Evolutionary conservation across 2,888 invertebrate genomes (phyloP), one percentile per base, ranked within the genome.

Genomic region (Stratiomys singularior): DNA sequence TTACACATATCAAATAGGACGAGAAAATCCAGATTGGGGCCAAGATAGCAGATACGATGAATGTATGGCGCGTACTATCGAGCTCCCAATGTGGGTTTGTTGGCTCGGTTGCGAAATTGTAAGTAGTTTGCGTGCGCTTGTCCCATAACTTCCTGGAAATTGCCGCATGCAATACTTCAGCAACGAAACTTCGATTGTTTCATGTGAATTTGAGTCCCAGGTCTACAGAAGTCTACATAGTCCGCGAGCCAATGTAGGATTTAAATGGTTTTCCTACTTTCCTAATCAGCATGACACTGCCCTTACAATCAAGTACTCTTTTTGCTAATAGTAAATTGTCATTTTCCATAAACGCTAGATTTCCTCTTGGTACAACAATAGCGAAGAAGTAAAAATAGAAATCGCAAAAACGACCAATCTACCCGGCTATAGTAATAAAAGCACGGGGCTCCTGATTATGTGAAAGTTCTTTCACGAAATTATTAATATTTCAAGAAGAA

Each of bases 111-210:
- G 37, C 37, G 3, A 9, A 37, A 37, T 37, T 37, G 37, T 37
- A 9, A 52, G 18, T 15, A 52, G 18, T 47, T 69, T 78, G 78
- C 78, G 78, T 78, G 78, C 66, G 30, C 56, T 46, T 47, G 56
- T 74, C 64, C 44, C 72, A 74, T 78, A 72, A 78, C 30, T 78
- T 66, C 74, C 47, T 27, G 21, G 52, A 74, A 66, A 78, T 74
- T 74, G 74, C 52, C 78, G 74, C 74, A 78, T 64, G 67, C 66
- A 66, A 78, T 46, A 52, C 37, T 74, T 60, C 13, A 63, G 27
- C 74, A 5, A 37, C 37, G 66, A 37, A 25, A 58, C 46, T 74
- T 78, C 47, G 52, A 21, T 47, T 47, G n/a, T 46, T 30, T 18
- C 64, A 47, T 69, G 47, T 47, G 25, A 25, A 69, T 23, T 15